Conservation (phyloP, 30 jellyfish, hydroid and myxozoan species). For the Chrysaora quinquecirrha region DNA sequence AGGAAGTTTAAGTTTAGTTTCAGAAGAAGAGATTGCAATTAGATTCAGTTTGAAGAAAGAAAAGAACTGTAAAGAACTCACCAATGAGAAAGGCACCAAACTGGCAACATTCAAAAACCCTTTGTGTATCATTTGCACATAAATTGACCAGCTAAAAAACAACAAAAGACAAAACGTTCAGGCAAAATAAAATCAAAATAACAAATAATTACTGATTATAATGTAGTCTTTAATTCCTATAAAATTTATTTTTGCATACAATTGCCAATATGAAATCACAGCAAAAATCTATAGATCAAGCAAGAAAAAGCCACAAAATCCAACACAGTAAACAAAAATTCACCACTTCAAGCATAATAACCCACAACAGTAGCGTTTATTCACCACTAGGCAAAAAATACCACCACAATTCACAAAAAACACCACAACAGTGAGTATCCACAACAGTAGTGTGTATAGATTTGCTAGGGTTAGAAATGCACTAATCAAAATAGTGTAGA, state of each 20-base stretch:
- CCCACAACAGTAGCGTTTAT: too few species aligned
- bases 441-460: too few species aligned
- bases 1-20: too few species aligned
- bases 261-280: too few species aligned
- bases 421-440: too few species aligned
- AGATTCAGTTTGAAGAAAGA: not conserved
- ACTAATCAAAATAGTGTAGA: not conserved
- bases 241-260: not conserved
- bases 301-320: not conserved
- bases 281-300: too few species aligned
- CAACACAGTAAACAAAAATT: too few species aligned
- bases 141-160: slow-evolving; percentile 59
- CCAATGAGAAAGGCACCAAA: slow-evolving; percentile 68
- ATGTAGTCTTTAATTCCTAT: too few species aligned
- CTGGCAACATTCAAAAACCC: slow-evolving; percentile 79
- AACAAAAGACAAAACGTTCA: not conserved
- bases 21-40: not conserved
- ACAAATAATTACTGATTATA: too few species aligned
- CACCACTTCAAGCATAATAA: too few species aligned
- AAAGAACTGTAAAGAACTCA: slow-evolving; percentile 4
- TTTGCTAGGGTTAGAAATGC: not conserved
- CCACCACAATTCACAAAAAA: too few species aligned
- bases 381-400: too few species aligned
- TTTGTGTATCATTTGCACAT: slow-evolving; percentile 79
- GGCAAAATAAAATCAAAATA: not conserved